Evolutionary conservation across 2,113 vertebrate species (phyloP), one percentile per base, ranked within the genome.

Genomic region (Patagioenas fasciata): DNA sequence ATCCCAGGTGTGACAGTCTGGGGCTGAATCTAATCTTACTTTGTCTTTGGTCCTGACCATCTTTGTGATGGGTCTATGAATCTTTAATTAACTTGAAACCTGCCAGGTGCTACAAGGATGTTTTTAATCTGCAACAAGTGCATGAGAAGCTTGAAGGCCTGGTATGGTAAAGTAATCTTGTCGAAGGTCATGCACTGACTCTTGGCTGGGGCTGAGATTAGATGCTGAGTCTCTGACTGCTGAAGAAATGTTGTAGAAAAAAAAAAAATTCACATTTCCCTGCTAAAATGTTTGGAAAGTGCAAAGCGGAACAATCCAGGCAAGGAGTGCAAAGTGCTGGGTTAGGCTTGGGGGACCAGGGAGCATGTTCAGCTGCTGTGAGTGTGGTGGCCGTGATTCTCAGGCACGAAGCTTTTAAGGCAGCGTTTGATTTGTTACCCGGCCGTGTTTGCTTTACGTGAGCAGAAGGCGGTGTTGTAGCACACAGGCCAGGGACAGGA

Each of bases 11-110:
- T 62, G 48, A 54, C 51, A 60, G 64, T 14, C 20, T n/a, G 48
- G 70, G 51, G 9, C 42, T 48, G 92, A 60, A 72, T 82, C 51
- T 80, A 91, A 95, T 88, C 84, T 93, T 95, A 89, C 91, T 93
- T 95, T 91, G 73, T 97, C 95, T 95, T 92, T 54, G 47, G 91
- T 96, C 70, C 84, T 89, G 91, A 94, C 0, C n/a, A 91, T 94
- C 83, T 94, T 66, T 85, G 74, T 70, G 89, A 85, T 12, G 51
- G 73, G 65, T 78, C 86, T 82, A 44, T 89, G 83, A 62, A 89
- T 81, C 70, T 91, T 94, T 97, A 96, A 95, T 96, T 97, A 96
- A 95, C 74, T 95, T 94, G 80, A 69, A 93, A 93, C 90, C 92
- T 95, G 90, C 75, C 88, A 89, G 93, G 90, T 80, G 82, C 83